Base-by-base conservation (phyloP, 1,140 invertebrate genomes). In the Brachionus plicatilis region DNA sequence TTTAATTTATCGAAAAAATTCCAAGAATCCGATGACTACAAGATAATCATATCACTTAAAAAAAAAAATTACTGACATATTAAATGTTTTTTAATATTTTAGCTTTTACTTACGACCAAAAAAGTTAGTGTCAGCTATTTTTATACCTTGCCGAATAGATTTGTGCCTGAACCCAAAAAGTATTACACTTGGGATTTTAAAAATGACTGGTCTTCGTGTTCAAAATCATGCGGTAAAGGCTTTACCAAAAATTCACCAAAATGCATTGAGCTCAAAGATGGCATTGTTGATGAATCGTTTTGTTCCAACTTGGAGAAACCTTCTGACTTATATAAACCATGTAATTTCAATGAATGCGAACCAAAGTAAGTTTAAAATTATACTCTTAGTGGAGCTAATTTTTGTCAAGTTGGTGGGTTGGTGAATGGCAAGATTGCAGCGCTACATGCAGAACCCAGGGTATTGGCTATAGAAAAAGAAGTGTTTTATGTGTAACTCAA, bases 141-240 rank as follows among this genome's bases (percentile, higher is more conserved):
- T 82, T 65, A 60, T 9, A 82, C 53, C 33, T 24, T 82, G 37
- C 24, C 53, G 24, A 82, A 82, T 29, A 47, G 37, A 11, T 41
- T 65, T 68, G 33, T 12, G 27, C 33, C 79, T 33, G 79, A 82
- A 47, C 11, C 33, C 0, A 60, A 41, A 82, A 82, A 82, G 41
- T 82, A 65, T 82, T 68, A 82, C 20, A 82, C 33, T 20, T 82
- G 79, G 53, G 53, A 65, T 7, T 60, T 65, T 47, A 47, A 14
- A 45, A 53, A 68, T 14, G 82, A 84, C 17, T 84, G 82, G 82
- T 84, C 82, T 5, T 17, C 82, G 8, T 84, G 82, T 72, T 45
- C 33, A 33, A 84, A 84, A 47, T 53, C 43, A 70, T 84, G 82
- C 14, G 82, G 82, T n/a, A 70, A 50, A 47, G 82, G 82, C 29